Evolutionary conservation across 2,888 invertebrate genomes (phyloP), one percentile per base, ranked within the genome.

Genomic region (Euplagia quadripunctaria): DNA sequence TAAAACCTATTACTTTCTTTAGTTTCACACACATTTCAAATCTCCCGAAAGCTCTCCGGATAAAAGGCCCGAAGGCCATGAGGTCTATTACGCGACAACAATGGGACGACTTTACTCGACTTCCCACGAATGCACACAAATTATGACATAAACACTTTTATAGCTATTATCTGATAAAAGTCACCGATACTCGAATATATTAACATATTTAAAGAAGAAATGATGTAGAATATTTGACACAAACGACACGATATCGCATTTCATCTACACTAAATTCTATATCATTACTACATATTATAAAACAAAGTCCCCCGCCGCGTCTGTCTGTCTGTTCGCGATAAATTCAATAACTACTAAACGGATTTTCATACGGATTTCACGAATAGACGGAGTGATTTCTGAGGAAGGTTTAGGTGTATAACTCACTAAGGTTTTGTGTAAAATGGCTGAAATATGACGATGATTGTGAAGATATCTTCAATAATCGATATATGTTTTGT

Each of bases 61-160:
- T 31, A 61, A 9, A 61, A 31, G 31, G 14, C 14, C 14, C 20
- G 58, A 31, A 31, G 31, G 20, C 31, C 20, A 31, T 31, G 31
- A 61, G 61, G 5, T 20, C 20, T 61, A 61, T 61, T 61, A 61
- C 12, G 31, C 14, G 61, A 9, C 66, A 51, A 66, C 66, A 66
- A 66, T 66, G 51, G 66, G 17, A 14, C 9, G 17, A 41, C 51
- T 51, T 41, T 17, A 51, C 41, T 66, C 66, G 41, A 66, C 51
- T 66, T 66, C 66, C 31, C 66, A 51, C 66, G 51, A 41, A 16
- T 49, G 7, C 49, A 31, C 31, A 31, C 66, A 17, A 51, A 66
- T 49, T 17, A 41, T 51, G 66, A 51, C 51, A 51, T 31, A 49
- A 49, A 51, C 17, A 66, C 17, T 7, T 20, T 14, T 31, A 2